phyloP scores from a whole-genome alignment of 2,113 vertebrate genomes.

The Balaeniceps rex region DNA sequence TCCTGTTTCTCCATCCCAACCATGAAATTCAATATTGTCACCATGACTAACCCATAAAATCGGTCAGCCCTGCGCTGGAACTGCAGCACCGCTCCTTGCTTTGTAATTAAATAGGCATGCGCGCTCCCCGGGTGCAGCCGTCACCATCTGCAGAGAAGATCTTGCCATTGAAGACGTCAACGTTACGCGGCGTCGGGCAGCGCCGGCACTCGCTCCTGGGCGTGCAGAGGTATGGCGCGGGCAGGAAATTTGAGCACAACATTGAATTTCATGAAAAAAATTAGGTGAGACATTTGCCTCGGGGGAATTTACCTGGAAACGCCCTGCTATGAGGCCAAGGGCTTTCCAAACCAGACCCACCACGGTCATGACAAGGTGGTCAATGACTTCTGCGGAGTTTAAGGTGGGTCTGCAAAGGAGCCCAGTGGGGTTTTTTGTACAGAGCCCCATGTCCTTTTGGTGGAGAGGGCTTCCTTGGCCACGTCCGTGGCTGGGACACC shows the following conservation, averaged over 20 bases:
- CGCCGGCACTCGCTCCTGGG: background rate
- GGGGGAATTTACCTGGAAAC: background rate
- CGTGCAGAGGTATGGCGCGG: fast-evolving
- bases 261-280: background rate
- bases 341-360: background rate
- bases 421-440: background rate
- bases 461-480: background rate
- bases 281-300: background rate
- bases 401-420: background rate
- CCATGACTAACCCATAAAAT: constrained; percentile 24
- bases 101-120: fast-evolving
- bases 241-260: background rate
- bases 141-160: background rate
- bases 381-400: background rate
- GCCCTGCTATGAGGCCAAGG: background rate
- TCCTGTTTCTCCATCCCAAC: background rate
- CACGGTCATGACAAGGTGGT: background rate
- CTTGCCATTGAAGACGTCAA: fast-evolving
- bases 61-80: background rate
- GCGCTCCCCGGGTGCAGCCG: fast-evolving
- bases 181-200: fast-evolving
- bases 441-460: background rate
- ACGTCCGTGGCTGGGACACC: background rate
- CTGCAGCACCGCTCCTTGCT: background rate
- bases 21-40: constrained; percentile 10